phyloP scores from a whole-genome alignment of 2,113 vertebrate species.

The Tragelaphus scriptus region DNA sequence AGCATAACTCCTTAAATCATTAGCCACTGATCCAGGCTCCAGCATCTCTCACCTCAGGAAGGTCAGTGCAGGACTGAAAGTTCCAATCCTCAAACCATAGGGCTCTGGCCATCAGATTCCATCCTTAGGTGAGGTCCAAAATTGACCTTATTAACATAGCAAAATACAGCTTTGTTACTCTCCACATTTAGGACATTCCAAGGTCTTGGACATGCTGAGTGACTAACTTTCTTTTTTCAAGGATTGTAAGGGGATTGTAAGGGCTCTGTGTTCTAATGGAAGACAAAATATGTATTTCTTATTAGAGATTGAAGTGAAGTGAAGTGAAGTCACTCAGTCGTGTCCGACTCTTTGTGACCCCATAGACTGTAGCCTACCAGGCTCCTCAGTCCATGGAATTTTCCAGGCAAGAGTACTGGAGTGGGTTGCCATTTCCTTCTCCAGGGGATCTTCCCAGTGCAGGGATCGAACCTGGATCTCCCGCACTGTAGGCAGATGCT shows the following conservation, averaged over 20 bases:
- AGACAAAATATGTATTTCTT: neutral
- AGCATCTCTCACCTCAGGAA: neutral
- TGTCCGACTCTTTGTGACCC: neutral
- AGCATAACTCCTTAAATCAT: neutral
- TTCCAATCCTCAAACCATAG: neutral
- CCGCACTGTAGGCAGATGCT: no score
- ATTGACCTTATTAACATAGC: neutral
- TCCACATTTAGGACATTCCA: neutral
- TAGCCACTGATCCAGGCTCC: neutral
- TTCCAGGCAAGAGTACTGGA: no score
- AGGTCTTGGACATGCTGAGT: neutral
- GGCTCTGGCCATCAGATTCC: neutral
- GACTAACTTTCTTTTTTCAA: neutral
- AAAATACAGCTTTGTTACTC: neutral
- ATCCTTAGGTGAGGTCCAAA: neutral
- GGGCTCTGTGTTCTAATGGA: neutral
- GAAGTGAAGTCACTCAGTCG: accelerated
- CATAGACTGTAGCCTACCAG: no score
- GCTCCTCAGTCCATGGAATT: no score
- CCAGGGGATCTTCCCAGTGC: no score
- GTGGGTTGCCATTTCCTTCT: no score
- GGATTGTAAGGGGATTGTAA: no score
- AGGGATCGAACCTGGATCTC: no score
- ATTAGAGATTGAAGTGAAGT: neutral
- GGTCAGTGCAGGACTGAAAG: neutral